Conservation (phyloP, 2,888 invertebrate genomes). For the Zele albiditarsus region DNA sequence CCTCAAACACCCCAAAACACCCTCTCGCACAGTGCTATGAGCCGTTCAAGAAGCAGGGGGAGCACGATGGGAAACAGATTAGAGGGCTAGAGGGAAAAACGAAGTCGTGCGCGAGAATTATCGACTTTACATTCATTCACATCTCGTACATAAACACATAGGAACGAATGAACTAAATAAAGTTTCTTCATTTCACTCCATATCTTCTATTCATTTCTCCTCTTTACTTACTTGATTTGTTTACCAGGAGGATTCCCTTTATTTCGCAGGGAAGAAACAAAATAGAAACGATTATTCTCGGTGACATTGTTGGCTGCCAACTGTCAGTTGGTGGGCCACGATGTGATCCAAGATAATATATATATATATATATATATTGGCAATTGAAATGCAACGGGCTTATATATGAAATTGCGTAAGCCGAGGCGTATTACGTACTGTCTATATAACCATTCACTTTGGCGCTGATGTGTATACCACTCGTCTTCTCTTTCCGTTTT, state of each 20-base stretch:
- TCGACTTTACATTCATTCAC: conserved; percentile 39
- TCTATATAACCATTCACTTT: not conserved
- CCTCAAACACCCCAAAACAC: conserved; percentile 42
- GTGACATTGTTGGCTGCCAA: conserved; percentile 15
- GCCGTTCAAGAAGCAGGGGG: conserved; percentile 51
- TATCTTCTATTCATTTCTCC: not conserved
- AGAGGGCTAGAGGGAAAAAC: not conserved
- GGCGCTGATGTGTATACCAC: not conserved
- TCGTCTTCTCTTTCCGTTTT: not conserved
- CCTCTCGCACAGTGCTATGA: conserved; percentile 34
- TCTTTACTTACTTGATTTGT: conserved; percentile 20
- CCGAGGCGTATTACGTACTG: conserved; percentile 10
- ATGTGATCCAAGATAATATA: not conserved
- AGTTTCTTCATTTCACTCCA: too few species aligned
- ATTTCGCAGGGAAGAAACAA: conserved; percentile 33
- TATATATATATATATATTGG: conserved; percentile 9
- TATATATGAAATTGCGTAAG: conserved; percentile 6
- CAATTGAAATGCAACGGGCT: conserved; percentile 6
- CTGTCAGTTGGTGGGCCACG: conserved; percentile 5
- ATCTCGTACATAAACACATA: not conserved
- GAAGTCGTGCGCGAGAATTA: conserved; percentile 62
- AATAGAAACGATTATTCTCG: not conserved
- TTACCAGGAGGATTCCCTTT: not conserved
- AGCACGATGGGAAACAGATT: conserved; percentile 38
- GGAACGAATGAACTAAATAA: too few species aligned